Base-by-base conservation (phyloP, 2,113 vertebrate genomes). In the Varanus salvator region DNA sequence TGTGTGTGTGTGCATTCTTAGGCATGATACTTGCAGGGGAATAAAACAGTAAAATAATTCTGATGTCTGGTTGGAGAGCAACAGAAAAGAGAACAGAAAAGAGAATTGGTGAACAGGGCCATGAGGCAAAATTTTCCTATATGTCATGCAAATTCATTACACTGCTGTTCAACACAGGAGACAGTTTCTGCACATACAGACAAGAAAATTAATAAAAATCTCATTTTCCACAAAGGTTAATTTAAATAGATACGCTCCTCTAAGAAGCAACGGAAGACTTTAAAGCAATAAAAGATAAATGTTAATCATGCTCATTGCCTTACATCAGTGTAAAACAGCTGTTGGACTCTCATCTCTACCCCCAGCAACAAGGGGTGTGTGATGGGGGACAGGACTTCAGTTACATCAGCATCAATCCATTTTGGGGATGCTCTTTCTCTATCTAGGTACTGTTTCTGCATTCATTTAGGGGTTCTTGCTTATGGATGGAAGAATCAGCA, bases 371-470 rank as follows among this genome's bases (percentile, higher is more conserved):
- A 44, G 38, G 38, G 38, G 38, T n/a, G n/a, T n/a, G n/a, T n/a
- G n/a, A n/a, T n/a, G n/a, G n/a, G n/a, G n/a, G n/a, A n/a, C 14
- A 52, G 71, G 23, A 31, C 68, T 95, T 89, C 89, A 91, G 90
- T 88, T 89, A 66, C 90, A 94, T 94, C 92, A 95, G 92, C 64
- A 91, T 88, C 50, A 93, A 38, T 85, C 89, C 89, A 80, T 94
- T 95, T 89, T 90, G 91, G 92, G 94, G 92, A 93, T 34, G 48
- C 91, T 83, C 88, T 69, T 87, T 96, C 60, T 90, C 92, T 94
- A 94, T 48, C 68, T 88, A 83, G 90, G 89, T 91, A 82, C 78
- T 11, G 0, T 74, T 34, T 89, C 86, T 83, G 71, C 86, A 90
- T 76, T 69, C 27, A 50, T 92, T 85, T 91, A 91, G 90, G 85